phyloP scores from a whole-genome alignment of 1,140 invertebrate species.

The Ostrea edulis region DNA sequence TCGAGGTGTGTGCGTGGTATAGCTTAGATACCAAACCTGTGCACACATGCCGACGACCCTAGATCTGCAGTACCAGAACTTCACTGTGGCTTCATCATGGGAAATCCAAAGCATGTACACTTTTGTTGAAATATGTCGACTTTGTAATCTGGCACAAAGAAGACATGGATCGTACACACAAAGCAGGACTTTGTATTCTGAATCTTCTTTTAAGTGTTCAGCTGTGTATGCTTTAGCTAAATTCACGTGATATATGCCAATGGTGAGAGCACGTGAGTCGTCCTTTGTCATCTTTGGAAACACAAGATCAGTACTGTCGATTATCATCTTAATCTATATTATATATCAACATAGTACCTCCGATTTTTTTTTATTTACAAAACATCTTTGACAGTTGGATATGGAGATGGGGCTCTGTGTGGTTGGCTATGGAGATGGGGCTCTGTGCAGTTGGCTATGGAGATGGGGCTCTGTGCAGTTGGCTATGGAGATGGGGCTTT shows the following conservation, averaged over 20 bases:
- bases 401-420: too few relatives aligned
- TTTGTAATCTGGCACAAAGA: not conserved
- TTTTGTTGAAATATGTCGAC: slow-evolving; percentile 27
- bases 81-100: slow-evolving; percentile 33
- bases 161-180: not conserved
- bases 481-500: too few relatives aligned
- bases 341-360: too few relatives aligned
- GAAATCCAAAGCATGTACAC: slow-evolving; percentile 43
- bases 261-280: not conserved
- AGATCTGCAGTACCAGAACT: slow-evolving; percentile 45
- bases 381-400: too few relatives aligned
- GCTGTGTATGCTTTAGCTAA: slow-evolving; percentile 14
- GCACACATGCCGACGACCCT: slow-evolving; percentile 47
- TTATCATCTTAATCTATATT: too few relatives aligned
- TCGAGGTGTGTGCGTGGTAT: slow-evolving; percentile 7
- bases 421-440: too few relatives aligned
- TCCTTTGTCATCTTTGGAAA: slow-evolving; percentile 30
- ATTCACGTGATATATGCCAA: slow-evolving; percentile 37
- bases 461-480: too few relatives aligned
- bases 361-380: too few relatives aligned
- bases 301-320: not conserved
- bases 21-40: slow-evolving; percentile 51
- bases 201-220: slow-evolving; percentile 37
- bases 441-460: too few relatives aligned
- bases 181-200: slow-evolving; percentile 13